Conservation (phyloP, 2,113 vertebrate species). For the Spea bombifrons region DNA sequence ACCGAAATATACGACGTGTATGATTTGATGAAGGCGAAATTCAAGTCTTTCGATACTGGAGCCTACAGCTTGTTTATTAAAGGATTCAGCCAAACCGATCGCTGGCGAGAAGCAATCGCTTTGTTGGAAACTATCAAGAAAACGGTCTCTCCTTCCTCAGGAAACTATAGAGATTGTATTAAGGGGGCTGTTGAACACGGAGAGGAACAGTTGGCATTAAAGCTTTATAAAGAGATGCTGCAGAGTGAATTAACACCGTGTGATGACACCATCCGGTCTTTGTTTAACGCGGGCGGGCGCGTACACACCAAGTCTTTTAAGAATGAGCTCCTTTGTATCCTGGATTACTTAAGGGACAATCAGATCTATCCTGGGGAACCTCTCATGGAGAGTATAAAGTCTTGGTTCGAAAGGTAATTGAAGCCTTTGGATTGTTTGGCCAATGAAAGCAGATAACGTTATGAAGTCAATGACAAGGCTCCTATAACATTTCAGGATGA, state of each 20-base stretch:
- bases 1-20: conserved; percentile 80
- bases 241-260: conserved; percentile 64
- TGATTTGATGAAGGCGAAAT: conserved; percentile 80
- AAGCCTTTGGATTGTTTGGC: too few species aligned
- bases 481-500: too few species aligned
- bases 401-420: conserved; percentile 91
- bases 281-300: conserved; percentile 71
- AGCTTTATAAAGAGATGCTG: conserved; percentile 77
- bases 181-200: conserved; percentile 70
- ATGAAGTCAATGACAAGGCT: too few species aligned
- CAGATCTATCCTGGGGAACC: conserved; percentile 78
- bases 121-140: conserved; percentile 78
- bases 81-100: conserved; percentile 72
- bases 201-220: conserved; percentile 69
- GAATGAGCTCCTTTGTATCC: conserved; percentile 67
- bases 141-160: conserved; percentile 65
- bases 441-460: too few species aligned
- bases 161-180: conserved; percentile 78
- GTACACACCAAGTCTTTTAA: conserved; percentile 63
- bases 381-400: conserved; percentile 76
- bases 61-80: conserved; percentile 78
- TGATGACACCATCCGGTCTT: conserved; percentile 68
- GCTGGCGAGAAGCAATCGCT: conserved; percentile 75
- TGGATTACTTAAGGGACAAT: conserved; percentile 81
- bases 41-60: conserved; percentile 74